Conservation (phyloP, 2,113 vertebrate genomes). For the Saiga tatarica region DNA sequence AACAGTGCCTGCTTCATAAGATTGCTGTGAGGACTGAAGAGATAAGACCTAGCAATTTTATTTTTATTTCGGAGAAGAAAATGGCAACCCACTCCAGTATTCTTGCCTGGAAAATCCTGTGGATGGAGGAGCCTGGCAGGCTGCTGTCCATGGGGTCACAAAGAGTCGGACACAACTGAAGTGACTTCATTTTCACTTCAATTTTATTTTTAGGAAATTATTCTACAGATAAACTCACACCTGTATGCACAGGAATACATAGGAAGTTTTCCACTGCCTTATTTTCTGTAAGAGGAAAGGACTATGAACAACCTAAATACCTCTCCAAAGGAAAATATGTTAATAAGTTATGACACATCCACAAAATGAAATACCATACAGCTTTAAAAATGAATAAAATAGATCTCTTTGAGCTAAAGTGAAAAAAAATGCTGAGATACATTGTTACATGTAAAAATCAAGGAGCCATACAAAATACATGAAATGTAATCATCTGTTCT, state of each 20-base stretch:
- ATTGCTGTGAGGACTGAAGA: not conserved
- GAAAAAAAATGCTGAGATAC: not conserved
- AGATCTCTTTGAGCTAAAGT: not conserved
- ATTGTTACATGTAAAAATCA: not conserved
- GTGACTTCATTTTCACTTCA: not conserved
- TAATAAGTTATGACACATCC: not conserved
- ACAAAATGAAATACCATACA: not conserved
- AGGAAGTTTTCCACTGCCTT: not conserved
- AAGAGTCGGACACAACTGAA: not conserved
- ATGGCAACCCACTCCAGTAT: not conserved
- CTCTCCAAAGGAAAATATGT: not conserved
- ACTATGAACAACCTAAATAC: not conserved
- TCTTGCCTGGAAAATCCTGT: not conserved
- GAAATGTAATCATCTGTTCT: not conserved
- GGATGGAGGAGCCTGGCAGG: not conserved
- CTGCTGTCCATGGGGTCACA: not conserved
- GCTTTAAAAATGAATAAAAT: constrained; percentile 18
- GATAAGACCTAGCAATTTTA: not conserved
- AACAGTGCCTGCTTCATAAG: not conserved
- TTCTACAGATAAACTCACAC: not conserved
- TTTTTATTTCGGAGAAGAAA: not conserved
- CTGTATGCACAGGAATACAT: not conserved
- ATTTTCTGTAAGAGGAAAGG: not conserved
- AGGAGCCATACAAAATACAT: not conserved
- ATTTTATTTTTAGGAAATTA: not conserved